phyloP scores from a whole-genome alignment of 1,140 invertebrate genomes.

The Nautilus pompilius region DNA sequence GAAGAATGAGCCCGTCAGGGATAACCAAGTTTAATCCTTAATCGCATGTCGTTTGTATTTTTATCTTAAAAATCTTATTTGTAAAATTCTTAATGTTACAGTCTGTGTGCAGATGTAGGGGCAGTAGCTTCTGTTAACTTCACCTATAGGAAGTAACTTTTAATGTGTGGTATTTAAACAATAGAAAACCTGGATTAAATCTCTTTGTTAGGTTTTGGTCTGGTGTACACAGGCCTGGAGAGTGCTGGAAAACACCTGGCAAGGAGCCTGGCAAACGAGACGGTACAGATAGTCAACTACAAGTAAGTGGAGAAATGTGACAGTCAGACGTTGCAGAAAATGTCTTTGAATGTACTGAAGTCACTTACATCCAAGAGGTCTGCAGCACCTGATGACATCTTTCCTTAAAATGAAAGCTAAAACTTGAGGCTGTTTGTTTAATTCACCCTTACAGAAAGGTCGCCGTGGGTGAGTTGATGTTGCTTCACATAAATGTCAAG shows the following conservation, averaged over 20 bases:
- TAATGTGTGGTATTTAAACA: not conserved
- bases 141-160: not conserved
- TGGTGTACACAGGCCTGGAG: constrained; percentile 68
- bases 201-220: constrained; percentile 61
- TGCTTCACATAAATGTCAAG: too few species aligned
- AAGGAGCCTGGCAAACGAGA: constrained; percentile 66
- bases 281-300: constrained; percentile 68
- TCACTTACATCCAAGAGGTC: too few species aligned
- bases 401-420: too few species aligned
- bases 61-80: not conserved
- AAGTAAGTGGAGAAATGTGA: constrained; percentile 60
- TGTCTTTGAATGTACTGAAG: too few species aligned
- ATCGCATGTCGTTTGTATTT: not conserved
- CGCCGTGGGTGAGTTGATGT: too few species aligned
- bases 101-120: not conserved
- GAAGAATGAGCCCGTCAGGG: not conserved
- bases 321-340: too few species aligned
- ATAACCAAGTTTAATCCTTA: not conserved
- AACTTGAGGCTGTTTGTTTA: too few species aligned
- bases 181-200: not conserved
- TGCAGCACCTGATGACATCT: too few species aligned
- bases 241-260: constrained; percentile 66
- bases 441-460: too few species aligned
- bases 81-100: not conserved
- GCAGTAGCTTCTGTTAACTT: not conserved